Evolutionary conservation across 2,797 vertebrate species (phyloP), one percentile per base, ranked within the genome.

Genomic region (Phoeniculus purpureus): DNA sequence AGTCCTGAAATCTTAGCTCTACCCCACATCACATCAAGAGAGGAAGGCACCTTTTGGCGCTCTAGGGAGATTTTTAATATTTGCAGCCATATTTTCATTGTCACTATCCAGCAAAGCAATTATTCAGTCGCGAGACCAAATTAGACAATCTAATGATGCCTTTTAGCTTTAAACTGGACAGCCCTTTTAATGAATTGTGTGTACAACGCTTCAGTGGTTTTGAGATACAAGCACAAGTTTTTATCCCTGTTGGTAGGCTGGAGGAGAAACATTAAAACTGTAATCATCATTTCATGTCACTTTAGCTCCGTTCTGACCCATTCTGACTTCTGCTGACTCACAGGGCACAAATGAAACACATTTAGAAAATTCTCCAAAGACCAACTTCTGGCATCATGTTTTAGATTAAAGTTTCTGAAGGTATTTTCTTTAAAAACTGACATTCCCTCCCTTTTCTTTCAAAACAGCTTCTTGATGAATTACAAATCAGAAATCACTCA

Each of bases 391-490:
- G 84, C 22, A 82, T 82, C 11, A 66, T 40, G 12, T 47, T 83
- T 87, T 25, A 45, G 32, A 81, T 89, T 82, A 71, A 52, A 71
- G 61, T 71, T 88, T 88, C 58, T 52, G 16, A 81, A 68, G 22
- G 81, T 5, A 60, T 71, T 71, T 72, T 31, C 7, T 3, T 58
- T 31, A 27, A 59, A 43, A 78, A 72, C 12, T 1, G 8, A 21
- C 29, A 61, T 81, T 54, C 12, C 18, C 9, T 61, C 13, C 22
- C 2, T 7, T 59, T 82, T 74, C 27, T 25, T 83, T 75, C n/a
- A 72, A 94, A 92, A 85, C 54, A 47, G 29, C 4, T 43, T 88
- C 83, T 83, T 91, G 50, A 88, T 70, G 21, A 86, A 77, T 48
- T 25, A 72, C 9, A 74, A 65, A 82, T 92, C 34, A 87, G 55